phyloP scores from a whole-genome alignment of 2,113 vertebrate species.

The Crocuta crocuta region DNA sequence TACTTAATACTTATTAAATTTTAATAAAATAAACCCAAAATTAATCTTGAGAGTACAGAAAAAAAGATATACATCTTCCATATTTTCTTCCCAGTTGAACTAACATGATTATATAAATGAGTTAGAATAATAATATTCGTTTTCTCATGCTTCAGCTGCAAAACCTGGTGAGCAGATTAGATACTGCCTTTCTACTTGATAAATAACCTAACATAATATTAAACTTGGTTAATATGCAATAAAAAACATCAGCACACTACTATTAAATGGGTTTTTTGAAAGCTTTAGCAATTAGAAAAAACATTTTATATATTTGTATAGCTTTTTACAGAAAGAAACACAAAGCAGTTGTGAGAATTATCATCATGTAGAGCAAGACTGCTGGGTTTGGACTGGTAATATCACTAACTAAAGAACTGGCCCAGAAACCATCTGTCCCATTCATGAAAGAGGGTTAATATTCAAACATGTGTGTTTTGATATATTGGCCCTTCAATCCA shows the following conservation, averaged over 20 bases:
- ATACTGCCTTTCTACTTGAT: background rate
- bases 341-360: background rate
- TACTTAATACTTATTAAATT: background rate
- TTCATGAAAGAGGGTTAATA: constrained; percentile 60
- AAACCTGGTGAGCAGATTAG: background rate
- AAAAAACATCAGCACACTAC: background rate
- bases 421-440: constrained; percentile 55
- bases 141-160: background rate
- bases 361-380: accelerated
- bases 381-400: background rate
- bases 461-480: constrained; percentile 58
- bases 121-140: no score
- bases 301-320: background rate
- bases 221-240: background rate
- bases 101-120: background rate
- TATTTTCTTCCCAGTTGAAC: background rate
- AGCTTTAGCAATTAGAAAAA: background rate
- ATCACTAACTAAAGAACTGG: background rate
- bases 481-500: constrained; percentile 55
- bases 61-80: background rate
- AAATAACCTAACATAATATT: background rate
- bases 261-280: background rate
- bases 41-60: background rate
- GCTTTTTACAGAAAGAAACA: background rate
- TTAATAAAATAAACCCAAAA: background rate